These are phyloP conservation scores for Drosophila anomelani DNA, from an alignment of 2,888 invertebrate species.

Conservation along the genomic window DNA sequence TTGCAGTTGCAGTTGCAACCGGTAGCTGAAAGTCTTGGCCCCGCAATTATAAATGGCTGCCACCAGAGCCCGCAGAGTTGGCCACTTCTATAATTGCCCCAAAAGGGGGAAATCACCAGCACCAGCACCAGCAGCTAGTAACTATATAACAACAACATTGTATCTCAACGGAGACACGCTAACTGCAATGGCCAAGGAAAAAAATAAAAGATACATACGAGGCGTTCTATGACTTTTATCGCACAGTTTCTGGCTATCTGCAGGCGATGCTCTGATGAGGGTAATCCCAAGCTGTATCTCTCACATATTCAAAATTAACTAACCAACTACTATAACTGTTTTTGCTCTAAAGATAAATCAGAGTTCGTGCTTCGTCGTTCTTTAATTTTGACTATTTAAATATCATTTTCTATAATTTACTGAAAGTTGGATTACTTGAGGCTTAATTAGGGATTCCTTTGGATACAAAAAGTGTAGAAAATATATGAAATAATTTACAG, in stretches of 20 bases:
- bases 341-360: not conserved
- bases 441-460: not conserved
- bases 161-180: constrained; percentile 34
- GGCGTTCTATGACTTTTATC: constrained; percentile 64
- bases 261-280: constrained; percentile 54
- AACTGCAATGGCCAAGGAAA: constrained; percentile 31
- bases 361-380: not conserved
- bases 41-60: constrained; percentile 47
- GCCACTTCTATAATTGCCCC: constrained; percentile 50
- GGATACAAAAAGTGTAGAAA: not conserved
- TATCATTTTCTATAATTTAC: not conserved
- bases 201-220: constrained; percentile 21
- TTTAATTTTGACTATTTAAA: not conserved
- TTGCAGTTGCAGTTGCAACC: constrained; percentile 46
- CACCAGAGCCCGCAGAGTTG: constrained; percentile 40
- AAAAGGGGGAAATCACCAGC: constrained; percentile 54
- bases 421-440: not conserved
- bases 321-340: constrained; percentile 23
- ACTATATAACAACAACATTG: constrained; percentile 32
- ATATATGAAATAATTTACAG: not conserved
- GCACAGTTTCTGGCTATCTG: constrained; percentile 69
- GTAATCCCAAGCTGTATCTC: constrained; percentile 23
- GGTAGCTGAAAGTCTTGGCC: constrained; percentile 36
- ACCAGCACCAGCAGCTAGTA: constrained; percentile 24
- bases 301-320: constrained; percentile 25